phyloP scores from a whole-genome alignment of 2,888 invertebrate genomes.

The Macaria liturata region DNA sequence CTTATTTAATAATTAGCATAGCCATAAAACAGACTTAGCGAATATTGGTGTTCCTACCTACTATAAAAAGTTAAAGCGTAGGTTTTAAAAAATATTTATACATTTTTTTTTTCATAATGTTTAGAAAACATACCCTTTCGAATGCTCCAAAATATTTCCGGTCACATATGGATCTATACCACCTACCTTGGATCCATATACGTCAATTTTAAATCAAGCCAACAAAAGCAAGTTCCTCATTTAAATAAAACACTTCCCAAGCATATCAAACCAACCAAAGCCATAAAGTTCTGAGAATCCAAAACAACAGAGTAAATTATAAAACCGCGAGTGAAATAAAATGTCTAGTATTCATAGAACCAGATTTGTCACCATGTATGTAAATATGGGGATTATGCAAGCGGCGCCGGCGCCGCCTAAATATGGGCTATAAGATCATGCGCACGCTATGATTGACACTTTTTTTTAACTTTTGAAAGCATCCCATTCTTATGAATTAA shows the following conservation, averaged over 20 bases:
- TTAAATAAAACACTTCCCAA: neutral
- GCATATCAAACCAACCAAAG: conserved; percentile 1
- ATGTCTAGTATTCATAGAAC: conserved; percentile 25
- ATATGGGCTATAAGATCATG: conserved; percentile 19
- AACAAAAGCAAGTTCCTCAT: neutral
- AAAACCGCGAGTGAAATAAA: conserved; percentile 20
- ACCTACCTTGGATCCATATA: neutral
- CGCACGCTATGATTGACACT: neutral
- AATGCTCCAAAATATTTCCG: no score
- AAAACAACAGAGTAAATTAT: conserved; percentile 30
- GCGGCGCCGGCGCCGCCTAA: conserved; percentile 24
- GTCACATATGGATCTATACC: neutral
- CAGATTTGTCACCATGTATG: conserved; percentile 34
- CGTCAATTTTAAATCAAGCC: neutral
- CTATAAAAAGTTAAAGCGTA: no score
- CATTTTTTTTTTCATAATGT: no score
- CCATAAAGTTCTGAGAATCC: conserved; percentile 21
- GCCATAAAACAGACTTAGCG: no score
- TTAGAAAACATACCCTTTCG: no score
- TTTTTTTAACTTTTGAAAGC: no score
- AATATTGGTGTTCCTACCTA: no score
- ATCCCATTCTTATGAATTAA: no score
- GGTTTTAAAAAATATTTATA: no score
- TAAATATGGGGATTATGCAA: conserved; percentile 33
- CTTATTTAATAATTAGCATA: no score